Conservation (phyloP, 2,797 vertebrate species). For the Botia kubotai region DNA sequence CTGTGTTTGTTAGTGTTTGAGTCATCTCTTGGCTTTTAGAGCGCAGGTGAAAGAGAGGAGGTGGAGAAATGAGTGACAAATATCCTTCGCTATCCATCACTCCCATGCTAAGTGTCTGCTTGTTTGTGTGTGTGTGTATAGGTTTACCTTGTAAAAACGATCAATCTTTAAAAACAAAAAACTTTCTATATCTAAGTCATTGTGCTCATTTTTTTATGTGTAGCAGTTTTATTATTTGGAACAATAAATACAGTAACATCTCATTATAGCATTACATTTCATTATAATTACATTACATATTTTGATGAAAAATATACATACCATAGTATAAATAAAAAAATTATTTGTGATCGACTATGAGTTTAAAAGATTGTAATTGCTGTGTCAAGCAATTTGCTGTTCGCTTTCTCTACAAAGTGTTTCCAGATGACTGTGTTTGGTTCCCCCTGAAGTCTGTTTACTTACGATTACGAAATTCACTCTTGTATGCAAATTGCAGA, state of each 20-base stretch:
- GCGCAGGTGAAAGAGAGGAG: neutral
- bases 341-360: too few species aligned
- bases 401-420: neutral
- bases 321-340: too few species aligned
- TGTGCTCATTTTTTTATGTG: neutral
- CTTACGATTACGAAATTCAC: neutral
- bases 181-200: neutral
- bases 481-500: slow-evolving; percentile 6
- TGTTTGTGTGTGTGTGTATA: slow-evolving; percentile 47
- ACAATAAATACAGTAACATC: neutral
- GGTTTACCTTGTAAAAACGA: neutral
- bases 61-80: neutral
- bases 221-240: neutral
- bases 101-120: slow-evolving; percentile 26
- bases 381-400: neutral
- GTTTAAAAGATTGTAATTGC: too few species aligned
- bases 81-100: neutral
- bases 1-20: slow-evolving; percentile 20
- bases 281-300: too few species aligned
- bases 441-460: slow-evolving; percentile 1
- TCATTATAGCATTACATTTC: too few species aligned
- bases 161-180: too few species aligned
- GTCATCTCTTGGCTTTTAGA: slow-evolving; percentile 13
- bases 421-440: neutral
- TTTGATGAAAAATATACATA: too few species aligned